Evolutionary conservation across 2,113 vertebrate genomes (phyloP).

Genomic region (Cryptomyrus ogoouensis): DNA sequence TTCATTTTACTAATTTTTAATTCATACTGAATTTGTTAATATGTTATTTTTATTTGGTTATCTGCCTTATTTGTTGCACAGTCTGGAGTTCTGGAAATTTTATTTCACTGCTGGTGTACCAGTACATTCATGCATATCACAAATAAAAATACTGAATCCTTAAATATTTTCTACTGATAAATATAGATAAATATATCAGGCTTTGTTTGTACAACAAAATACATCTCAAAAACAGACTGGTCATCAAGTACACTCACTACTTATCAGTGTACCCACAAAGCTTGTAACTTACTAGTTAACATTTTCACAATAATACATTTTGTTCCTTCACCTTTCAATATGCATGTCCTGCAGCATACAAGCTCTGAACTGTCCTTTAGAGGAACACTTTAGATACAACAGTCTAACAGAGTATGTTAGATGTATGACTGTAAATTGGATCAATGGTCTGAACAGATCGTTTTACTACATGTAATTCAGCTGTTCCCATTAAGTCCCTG

Average conservation of each 20-base stretch:
- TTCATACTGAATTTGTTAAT: neutral
- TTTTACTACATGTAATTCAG: neutral
- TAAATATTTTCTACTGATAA: neutral
- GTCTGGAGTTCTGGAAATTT: neutral
- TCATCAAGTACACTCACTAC: too few species aligned
- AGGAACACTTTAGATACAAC: neutral
- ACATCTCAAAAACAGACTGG: too few species aligned
- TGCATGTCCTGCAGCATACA: too few species aligned
- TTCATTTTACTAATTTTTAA: neutral
- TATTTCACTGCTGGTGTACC: neutral
- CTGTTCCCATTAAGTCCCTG: neutral
- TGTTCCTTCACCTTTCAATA: too few species aligned
- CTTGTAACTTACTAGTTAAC: too few species aligned
- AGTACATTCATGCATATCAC: neutral
- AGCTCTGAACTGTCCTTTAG: too few species aligned
- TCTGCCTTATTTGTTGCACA: neutral
- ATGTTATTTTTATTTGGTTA: neutral
- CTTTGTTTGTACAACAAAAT: neutral
- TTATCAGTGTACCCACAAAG: too few species aligned
- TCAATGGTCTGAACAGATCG: neutral
- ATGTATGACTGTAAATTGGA: neutral
- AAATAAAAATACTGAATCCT: too few species aligned
- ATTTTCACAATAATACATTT: too few species aligned
- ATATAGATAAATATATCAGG: neutral
- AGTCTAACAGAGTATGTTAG: neutral